Evolutionary conservation across 2,888 invertebrate species (phyloP), one percentile per base, ranked within the genome.

Genomic region (Scaeva pyrastri): DNA sequence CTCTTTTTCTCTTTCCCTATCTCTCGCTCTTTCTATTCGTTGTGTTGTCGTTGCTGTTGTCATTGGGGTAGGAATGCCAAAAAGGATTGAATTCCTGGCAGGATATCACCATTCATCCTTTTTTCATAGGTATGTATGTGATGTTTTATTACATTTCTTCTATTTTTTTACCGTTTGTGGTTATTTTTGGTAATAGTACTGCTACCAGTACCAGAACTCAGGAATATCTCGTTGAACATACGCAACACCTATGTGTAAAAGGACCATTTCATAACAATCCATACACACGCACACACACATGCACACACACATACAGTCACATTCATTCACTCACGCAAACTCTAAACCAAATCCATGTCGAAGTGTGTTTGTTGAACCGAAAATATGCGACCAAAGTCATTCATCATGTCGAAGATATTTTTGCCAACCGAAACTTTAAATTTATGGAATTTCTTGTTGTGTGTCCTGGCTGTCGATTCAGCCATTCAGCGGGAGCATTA

Each of bases 371-470:
- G 74, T 73, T 74, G 82, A 82, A 78, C 77, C 86, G 74, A 86
- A 82, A 86, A 77, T 86, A 86, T 78, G 82, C 78, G 82, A 85
- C 85, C 85, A 76, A 81, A 86, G 86, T 78, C 86, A 86, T 86
- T 82, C 86, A 86, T 86, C 86, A 86, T 86, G 86, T 86, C 86
- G 77, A 86, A 86, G 82, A 86, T 86, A 86, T 82, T 86, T 82
- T 82, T 78, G 78, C 86, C 82, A 81, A 70, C 74, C 77, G 52
- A 58, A 66, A 62, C 43, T 78, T 78, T 52, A 78, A 86, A 86
- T 86, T 86, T 86, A 86, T 81, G 86, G 82, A 82, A 86, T 86
- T 86, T 78, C 82, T 82, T 86, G 82, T 86, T 82, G 77, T 73
- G 82, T 73, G 72, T 56, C 21, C 19, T 71, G 79, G 74, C 64